Evolutionary conservation across 2,113 vertebrate species (phyloP).

Genomic region (Todiramphus saurophagus): DNA sequence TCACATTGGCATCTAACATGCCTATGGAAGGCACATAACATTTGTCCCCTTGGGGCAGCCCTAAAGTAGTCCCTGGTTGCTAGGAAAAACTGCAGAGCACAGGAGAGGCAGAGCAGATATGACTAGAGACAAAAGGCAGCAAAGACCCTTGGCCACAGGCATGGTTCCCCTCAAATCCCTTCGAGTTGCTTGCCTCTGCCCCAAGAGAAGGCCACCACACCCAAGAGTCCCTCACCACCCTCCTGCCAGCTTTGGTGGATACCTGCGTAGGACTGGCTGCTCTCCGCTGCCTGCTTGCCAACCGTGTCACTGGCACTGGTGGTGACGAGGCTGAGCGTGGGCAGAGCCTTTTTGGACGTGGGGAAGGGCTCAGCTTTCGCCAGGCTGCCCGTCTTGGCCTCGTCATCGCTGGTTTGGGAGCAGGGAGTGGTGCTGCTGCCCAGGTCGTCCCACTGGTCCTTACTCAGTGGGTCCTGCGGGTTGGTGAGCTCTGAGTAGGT

Average conservation of each 20-base stretch:
- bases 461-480: slow-evolving; percentile 53
- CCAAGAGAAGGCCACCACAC: not conserved
- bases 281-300: slow-evolving; percentile 50
- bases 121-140: not conserved
- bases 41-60: not conserved
- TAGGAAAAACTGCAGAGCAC: not conserved
- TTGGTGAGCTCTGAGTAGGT: slow-evolving; percentile 73
- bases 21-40: not conserved
- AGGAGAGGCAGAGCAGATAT: not conserved
- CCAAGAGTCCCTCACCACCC: not conserved
- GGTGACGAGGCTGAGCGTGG: slow-evolving; percentile 74
- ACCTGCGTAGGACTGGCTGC: slow-evolving; percentile 77
- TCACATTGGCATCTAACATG: not conserved
- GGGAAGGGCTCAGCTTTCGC: slow-evolving; percentile 64
- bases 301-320: not conserved
- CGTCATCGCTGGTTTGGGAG: slow-evolving; percentile 83
- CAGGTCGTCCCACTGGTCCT: slow-evolving; percentile 75
- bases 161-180: accelerated
- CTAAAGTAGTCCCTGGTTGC: not conserved
- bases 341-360: slow-evolving; percentile 63
- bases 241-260: not conserved
- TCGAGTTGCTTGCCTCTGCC: not conserved
- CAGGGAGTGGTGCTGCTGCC: slow-evolving; percentile 83
- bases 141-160: not conserved
- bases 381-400: slow-evolving; percentile 69